Base-by-base conservation (phyloP, 2,888 invertebrate genomes). In the Cataglyphis albicans region DNA sequence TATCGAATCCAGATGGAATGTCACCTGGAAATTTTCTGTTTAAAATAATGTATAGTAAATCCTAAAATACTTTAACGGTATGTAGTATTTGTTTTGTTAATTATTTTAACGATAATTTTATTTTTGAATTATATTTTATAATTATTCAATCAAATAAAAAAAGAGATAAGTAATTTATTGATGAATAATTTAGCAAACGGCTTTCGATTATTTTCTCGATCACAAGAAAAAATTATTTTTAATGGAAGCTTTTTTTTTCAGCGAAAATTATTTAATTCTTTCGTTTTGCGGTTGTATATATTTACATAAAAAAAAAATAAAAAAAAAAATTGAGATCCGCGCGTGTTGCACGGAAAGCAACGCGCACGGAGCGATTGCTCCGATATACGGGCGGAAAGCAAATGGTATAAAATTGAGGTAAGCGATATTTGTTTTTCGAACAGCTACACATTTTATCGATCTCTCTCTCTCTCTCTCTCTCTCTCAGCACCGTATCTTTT, bases 391-490 rank as follows among this genome's bases (percentile, higher is more conserved):
- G 29, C 12, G 21, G n/a, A 55, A 12, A 64, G 52, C 64, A 65
- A 59, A 59, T 3, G 57, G 15, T 25, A 48, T n/a, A 61, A 59
- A 70, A 59, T 12, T 44, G 35, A 70, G 5, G 29, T 78, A 44
- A 78, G 35, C 59, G 78, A 70, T 78, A 70, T 70, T 78, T 70
- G 44, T 59, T 78, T 70, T 70, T 78, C 12, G 32, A 52, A 35
- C 64, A 12, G 29, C 21, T 32, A 70, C 41, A 70, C 41, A 70
- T 25, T 70, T 78, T 78, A 10, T 7, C 32, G 32, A 57, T 18
- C n/a, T n/a, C n/a, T n/a, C n/a, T n/a, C n/a, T n/a, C n/a, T n/a
- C n/a, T n/a, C n/a, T n/a, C n/a, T n/a, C n/a, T n/a, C n/a, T n/a
- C n/a, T n/a, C n/a, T n/a, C 25, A 18, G 18, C n/a, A 44, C 1